Conservation (phyloP, 2,888 invertebrate species). For the Mechanitis mazaeus region DNA sequence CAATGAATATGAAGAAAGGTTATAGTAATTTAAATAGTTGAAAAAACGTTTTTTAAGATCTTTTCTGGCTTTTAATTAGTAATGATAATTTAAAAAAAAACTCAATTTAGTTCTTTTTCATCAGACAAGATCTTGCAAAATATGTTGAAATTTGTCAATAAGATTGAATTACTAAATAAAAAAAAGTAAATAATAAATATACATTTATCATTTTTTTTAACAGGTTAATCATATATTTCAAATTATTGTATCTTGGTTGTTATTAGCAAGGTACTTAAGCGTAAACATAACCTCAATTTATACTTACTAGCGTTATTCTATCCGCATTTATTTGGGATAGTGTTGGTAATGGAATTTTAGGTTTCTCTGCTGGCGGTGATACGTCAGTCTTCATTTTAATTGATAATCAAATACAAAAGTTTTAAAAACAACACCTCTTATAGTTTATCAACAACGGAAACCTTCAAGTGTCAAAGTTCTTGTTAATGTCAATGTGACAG, state of each 20-base stretch:
- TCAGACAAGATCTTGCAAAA: conserved; percentile 10
- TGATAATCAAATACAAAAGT: conserved; percentile 10
- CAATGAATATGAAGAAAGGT: too few relatives aligned
- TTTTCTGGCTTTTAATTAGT: too few relatives aligned
- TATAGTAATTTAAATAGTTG: too few relatives aligned
- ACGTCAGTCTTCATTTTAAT: conserved; percentile 57
- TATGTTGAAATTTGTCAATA: conserved; percentile 16
- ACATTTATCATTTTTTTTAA: too few relatives aligned
- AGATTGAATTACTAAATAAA: background rate
- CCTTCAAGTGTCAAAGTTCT: conserved; percentile 14
- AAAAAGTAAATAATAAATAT: too few relatives aligned
- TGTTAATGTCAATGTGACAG: conserved; percentile 21
- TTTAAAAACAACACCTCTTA: conserved; percentile 16
- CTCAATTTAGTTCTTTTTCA: background rate
- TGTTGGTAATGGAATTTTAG: conserved; percentile 82
- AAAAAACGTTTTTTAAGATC: too few relatives aligned
- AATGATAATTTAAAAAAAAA: too few relatives aligned
- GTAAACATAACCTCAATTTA: conserved; percentile 42
- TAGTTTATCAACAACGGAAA: conserved; percentile 29
- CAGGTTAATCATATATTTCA: too few relatives aligned
- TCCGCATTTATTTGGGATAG: conserved; percentile 94
- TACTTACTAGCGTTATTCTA: conserved; percentile 87
- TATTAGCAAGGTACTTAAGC: background rate
- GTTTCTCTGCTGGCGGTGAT: conserved; percentile 52
- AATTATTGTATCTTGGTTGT: too few relatives aligned